Conservation (phyloP, 2,113 vertebrate genomes). For the Lathamus discolor region DNA sequence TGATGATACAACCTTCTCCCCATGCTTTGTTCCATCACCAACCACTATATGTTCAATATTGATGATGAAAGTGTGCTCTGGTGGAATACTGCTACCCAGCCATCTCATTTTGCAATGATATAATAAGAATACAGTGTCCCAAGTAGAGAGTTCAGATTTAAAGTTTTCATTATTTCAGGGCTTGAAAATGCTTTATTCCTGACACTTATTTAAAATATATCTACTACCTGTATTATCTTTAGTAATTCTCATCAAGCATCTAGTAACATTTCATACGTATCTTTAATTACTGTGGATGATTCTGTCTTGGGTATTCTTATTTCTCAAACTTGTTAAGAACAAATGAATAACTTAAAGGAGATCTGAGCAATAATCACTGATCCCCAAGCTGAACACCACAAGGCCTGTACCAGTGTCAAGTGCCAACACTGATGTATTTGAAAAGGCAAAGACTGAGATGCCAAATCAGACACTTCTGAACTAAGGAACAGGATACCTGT, state of each 20-base stretch:
- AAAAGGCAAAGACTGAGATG: conserved; percentile 51
- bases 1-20: neutral
- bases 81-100: neutral
- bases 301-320: neutral
- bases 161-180: neutral
- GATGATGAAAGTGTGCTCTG: neutral
- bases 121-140: neutral
- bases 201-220: neutral
- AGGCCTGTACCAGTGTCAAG: conserved; percentile 33
- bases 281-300: neutral
- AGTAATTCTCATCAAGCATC: neutral
- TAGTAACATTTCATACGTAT: neutral
- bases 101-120: neutral
- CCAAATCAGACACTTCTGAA: neutral
- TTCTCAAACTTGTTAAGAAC: conserved; percentile 38
- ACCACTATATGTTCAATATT: neutral
- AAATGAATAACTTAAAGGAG: conserved; percentile 35
- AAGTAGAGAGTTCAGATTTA: neutral
- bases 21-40: neutral
- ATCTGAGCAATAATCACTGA: conserved; percentile 25
- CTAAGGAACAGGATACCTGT: neutral
- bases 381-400: neutral
- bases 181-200: neutral
- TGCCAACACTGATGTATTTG: conserved; percentile 51
- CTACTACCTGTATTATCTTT: neutral